Conservation (phyloP, 2,888 invertebrate genomes). For the Lithophane ornitopus region DNA sequence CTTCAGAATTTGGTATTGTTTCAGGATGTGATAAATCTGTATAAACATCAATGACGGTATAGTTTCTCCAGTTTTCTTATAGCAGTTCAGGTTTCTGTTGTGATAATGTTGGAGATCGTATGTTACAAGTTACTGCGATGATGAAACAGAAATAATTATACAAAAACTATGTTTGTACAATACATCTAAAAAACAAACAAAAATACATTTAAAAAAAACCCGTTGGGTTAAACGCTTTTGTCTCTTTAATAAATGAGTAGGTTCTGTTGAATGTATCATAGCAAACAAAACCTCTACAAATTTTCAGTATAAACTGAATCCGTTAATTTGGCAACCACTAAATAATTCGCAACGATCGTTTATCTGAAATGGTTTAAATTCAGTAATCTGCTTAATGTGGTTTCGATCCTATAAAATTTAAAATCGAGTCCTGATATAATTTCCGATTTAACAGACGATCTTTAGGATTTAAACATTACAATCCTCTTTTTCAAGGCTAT, state of each 20-base stretch:
- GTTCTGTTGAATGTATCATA: neutral
- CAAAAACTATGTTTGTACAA: neutral
- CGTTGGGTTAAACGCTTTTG: neutral
- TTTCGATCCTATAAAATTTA: conserved; percentile 63
- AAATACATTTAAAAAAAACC: too few species aligned
- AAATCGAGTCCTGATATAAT: conserved; percentile 26
- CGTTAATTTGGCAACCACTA: conserved; percentile 57
- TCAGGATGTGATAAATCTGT: neutral
- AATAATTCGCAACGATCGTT: conserved; percentile 65
- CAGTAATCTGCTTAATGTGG: conserved; percentile 67
- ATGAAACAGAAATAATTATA: neutral
- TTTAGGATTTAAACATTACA: neutral
- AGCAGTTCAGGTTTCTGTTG: neutral
- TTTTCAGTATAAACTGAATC: conserved; percentile 30
- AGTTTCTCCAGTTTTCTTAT: neutral
- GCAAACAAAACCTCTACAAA: conserved; percentile 39
- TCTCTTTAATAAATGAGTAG: conserved; percentile 6
- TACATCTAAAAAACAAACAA: too few species aligned
- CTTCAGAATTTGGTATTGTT: conserved; percentile 12
- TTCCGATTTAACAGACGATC: neutral
- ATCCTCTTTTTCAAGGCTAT: neutral
- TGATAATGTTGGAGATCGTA: neutral
- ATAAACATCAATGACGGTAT: neutral
- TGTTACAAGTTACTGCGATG: neutral
- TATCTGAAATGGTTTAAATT: conserved; percentile 62